A percentile compares a stretch with the other conserved stretches of the same genome.
Evolutionary conservation across 2,888 invertebrate genomes (phyloP).

Genomic region (Phorcus lineatus): DNA sequence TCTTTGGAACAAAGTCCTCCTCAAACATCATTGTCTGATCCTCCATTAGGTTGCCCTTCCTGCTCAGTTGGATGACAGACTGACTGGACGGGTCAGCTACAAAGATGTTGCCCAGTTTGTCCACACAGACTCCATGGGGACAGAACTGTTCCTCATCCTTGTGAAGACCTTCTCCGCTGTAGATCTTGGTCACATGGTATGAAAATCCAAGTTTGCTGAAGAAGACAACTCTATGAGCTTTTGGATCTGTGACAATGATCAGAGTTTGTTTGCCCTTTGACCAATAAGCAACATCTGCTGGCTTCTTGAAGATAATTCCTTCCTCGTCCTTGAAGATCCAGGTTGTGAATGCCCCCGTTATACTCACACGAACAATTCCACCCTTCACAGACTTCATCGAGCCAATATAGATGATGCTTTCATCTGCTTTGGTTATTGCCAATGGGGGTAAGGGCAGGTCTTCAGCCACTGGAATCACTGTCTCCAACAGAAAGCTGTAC

Average conservation of each 20-base stretch:
- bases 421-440: neutral
- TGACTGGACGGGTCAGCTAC: neutral
- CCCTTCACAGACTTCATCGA: neutral
- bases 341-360: neutral
- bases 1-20: neutral
- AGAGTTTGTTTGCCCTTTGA: neutral
- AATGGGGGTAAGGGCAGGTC: neutral
- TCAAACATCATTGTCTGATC: slow-evolving; percentile 4
- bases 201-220: neutral
- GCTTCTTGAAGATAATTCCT: neutral
- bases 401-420: neutral
- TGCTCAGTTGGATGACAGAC: neutral
- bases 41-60: neutral
- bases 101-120: neutral
- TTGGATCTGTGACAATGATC: neutral
- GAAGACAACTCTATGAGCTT: neutral
- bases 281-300: neutral
- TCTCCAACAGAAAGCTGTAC: neutral
- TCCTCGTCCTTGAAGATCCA: neutral
- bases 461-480: neutral
- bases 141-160: neutral
- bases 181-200: neutral
- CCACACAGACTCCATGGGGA: neutral
- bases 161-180: neutral
- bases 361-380: neutral